Percentiles rank a stretch among this genome's conserved stretches.
Evolutionary conservation across 2,113 vertebrate species (phyloP).

Genomic region (Danionella cerebrum): DNA sequence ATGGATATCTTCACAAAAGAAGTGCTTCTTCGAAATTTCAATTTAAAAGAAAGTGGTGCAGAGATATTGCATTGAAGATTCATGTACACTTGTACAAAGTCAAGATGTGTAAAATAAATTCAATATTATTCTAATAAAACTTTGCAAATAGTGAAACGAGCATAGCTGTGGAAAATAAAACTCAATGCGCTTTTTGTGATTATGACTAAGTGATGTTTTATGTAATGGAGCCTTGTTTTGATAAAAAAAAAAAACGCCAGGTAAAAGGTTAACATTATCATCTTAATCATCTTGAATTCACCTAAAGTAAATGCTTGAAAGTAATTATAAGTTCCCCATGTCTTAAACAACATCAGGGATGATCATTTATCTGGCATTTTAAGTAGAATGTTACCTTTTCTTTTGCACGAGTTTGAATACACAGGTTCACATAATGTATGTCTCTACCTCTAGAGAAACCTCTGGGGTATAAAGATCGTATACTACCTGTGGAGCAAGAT

Average conservation of each 20-base stretch:
- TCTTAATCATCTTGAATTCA: background rate
- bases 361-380: too few species aligned
- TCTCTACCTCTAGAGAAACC: too few species aligned
- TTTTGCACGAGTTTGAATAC: too few species aligned
- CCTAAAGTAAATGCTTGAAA: background rate
- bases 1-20: conserved; percentile 10
- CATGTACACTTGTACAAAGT: background rate
- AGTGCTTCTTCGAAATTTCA: background rate
- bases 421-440: too few species aligned
- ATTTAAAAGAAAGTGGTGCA: background rate
- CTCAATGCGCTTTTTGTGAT: background rate
- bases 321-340: too few species aligned
- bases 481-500: too few species aligned
- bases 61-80: background rate
- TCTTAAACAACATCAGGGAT: too few species aligned
- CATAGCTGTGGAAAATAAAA: background rate
- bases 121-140: background rate
- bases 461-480: too few species aligned
- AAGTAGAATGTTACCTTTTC: too few species aligned
- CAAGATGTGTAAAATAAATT: background rate
- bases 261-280: background rate
- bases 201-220: background rate
- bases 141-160: background rate
- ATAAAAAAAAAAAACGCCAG: background rate
- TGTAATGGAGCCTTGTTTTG: background rate